Conservation (phyloP, 1,140 invertebrate genomes). For the Drosophila paulistorum region DNA sequence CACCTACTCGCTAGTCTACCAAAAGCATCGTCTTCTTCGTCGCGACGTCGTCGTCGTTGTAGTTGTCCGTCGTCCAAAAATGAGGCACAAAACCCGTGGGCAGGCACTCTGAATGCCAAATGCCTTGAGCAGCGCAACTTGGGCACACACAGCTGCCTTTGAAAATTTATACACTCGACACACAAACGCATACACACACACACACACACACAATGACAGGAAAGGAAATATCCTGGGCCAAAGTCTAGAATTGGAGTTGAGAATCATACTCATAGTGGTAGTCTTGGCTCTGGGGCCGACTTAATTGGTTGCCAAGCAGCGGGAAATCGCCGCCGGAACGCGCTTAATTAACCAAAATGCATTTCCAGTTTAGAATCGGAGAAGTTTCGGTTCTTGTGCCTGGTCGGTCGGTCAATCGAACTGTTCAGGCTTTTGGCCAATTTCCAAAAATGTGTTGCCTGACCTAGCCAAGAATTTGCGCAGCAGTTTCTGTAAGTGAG, state of each 20-base stretch:
- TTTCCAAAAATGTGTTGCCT: conserved; percentile 45
- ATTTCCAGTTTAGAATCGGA: conserved; percentile 61
- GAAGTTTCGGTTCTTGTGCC: conserved; percentile 19
- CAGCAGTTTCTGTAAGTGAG: conserved; percentile 29
- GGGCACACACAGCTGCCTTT: conserved; percentile 46
- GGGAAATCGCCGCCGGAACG: conserved; percentile 76
- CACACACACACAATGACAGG: conserved; percentile 41
- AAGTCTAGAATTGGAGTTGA: conserved; percentile 10
- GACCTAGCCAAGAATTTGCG: conserved; percentile 32
- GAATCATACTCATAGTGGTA: conserved; percentile 18
- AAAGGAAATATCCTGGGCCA: conserved; percentile 65
- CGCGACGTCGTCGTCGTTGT: conserved; percentile 13
- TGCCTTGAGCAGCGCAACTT: conserved; percentile 12
- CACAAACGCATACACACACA: background rate
- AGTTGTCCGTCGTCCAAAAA: conserved; percentile 24
- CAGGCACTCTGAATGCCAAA: conserved; percentile 42
- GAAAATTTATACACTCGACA: conserved; percentile 58
- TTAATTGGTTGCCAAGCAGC: conserved; percentile 79
- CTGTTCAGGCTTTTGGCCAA: conserved; percentile 45
- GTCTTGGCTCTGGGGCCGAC: conserved; percentile 46
- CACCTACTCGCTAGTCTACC: conserved; percentile 68
- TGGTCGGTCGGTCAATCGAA: conserved; percentile 1
- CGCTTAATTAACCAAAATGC: conserved; percentile 79
- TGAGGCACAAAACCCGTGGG: conserved; percentile 59
- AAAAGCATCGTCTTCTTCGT: conserved; percentile 26